phyloP scores from a whole-genome alignment of 2,888 invertebrate genomes.

The Cenopis cana region DNA sequence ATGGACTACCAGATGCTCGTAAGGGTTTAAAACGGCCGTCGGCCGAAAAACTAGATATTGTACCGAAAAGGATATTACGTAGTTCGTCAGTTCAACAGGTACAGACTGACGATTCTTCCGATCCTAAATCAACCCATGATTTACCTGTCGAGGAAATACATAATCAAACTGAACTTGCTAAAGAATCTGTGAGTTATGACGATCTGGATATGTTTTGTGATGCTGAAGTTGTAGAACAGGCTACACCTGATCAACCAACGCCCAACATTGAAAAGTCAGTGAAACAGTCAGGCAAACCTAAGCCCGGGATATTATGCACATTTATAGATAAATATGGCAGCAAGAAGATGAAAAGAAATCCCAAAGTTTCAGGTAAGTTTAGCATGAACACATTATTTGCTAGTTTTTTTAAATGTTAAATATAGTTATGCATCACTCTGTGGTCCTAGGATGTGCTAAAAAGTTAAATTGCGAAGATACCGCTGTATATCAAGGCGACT shows the following conservation, averaged over 20 bases:
- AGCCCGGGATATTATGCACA: conserved; percentile 64
- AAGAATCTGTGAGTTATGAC: conserved; percentile 50
- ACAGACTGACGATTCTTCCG: conserved; percentile 21
- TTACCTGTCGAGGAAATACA: conserved; percentile 14
- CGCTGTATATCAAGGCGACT: no score
- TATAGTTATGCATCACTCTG: neutral
- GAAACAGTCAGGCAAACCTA: conserved; percentile 46
- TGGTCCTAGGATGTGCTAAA: no score
- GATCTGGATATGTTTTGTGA: conserved; percentile 58
- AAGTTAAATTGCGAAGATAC: no score
- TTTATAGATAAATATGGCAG: conserved; percentile 68
- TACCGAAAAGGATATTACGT: conserved; percentile 60
- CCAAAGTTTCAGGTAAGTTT: conserved; percentile 63
- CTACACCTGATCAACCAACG: conserved; percentile 30
- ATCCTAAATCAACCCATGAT: conserved; percentile 6
- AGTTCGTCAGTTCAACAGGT: conserved; percentile 52
- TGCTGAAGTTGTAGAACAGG: conserved; percentile 13
- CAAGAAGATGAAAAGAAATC: conserved; percentile 50
- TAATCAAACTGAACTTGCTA: conserved; percentile 17
- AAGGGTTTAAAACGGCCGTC: conserved; percentile 55
- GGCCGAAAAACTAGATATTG: conserved; percentile 50
- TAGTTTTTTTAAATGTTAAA: conserved; percentile 5
- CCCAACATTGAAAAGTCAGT: conserved; percentile 3
- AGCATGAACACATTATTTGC: neutral
- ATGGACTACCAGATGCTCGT: conserved; percentile 33